These are phyloP conservation scores for Salpingus planirostris DNA, from an alignment of 2,888 invertebrate species.

Conservation along the genomic window DNA sequence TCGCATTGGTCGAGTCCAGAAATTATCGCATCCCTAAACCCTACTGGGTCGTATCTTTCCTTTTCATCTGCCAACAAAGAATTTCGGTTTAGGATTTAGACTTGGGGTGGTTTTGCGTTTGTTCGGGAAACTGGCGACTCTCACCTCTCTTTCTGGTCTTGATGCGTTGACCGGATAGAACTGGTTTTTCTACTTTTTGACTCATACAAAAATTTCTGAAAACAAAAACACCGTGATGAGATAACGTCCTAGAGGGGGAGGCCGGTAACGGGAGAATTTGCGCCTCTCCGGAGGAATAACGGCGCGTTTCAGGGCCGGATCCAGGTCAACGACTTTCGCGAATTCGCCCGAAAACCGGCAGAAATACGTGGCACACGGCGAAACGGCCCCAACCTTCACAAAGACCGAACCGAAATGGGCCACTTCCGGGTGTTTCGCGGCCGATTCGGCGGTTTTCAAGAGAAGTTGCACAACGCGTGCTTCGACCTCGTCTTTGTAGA, in stretches of 20 bases:
- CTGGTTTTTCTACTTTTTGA: constrained; percentile 99
- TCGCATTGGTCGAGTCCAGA: constrained; percentile 85
- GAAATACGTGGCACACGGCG: not conserved
- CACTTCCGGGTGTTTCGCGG: not conserved
- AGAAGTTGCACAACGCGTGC: constrained; percentile 11
- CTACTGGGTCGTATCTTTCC: constrained; percentile 98
- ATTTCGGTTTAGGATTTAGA: constrained; percentile 1
- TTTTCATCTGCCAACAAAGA: constrained; percentile 78
- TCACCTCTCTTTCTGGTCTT: constrained; percentile 99
- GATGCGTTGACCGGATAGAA: constrained; percentile 99
- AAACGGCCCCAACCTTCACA: not conserved
- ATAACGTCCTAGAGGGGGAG: constrained; percentile 1
- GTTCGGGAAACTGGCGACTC: not conserved
- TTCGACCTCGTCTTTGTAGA: no score
- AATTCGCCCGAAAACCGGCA: not conserved
- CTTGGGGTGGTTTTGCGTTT: not conserved
- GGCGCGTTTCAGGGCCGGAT: constrained; percentile 22
- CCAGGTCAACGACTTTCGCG: constrained; percentile 28
- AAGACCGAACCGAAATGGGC: not conserved
- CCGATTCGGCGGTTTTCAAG: not conserved
- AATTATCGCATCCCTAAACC: constrained; percentile 96
- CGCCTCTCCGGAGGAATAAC: constrained; percentile 20
- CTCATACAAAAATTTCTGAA: constrained; percentile 81
- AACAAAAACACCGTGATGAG: constrained; percentile 12
- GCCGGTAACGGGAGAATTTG: constrained; percentile 3